Conservation (phyloP, 2,113 vertebrate species). For the Dasyurus viverrinus region DNA sequence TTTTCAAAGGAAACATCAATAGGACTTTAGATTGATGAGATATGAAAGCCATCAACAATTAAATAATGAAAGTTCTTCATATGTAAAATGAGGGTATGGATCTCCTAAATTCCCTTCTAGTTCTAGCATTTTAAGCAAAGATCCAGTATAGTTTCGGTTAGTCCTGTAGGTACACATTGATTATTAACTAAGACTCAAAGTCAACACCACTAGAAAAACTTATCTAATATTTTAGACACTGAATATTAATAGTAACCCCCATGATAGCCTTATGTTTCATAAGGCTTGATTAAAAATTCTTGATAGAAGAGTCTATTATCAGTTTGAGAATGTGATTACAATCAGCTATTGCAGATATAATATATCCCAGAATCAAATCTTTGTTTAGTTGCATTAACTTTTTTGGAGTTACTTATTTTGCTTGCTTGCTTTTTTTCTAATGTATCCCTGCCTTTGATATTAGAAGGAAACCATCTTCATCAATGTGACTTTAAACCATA, state of each 20-base stretch:
- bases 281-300: neutral
- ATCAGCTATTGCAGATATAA: neutral
- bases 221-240: neutral
- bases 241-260: neutral
- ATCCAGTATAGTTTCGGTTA: neutral
- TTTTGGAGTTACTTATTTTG: neutral
- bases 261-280: neutral
- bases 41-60: neutral
- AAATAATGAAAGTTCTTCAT: neutral
- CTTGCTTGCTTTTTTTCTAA: neutral
- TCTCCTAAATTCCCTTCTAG: neutral
- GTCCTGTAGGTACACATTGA: neutral
- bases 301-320: neutral
- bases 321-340: neutral
- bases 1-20: neutral
- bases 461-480: neutral
- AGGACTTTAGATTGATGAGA: neutral
- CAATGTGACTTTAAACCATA: neutral
- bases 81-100: neutral
- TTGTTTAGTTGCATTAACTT: neutral
- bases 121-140: neutral
- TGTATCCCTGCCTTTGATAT: neutral
- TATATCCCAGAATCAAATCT: neutral
- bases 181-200: neutral
- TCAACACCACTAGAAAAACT: neutral